A percentile compares a stretch with the other conserved stretches of the same genome.
These are phyloP conservation scores for Mechanitis mazaeus DNA, from an alignment of 2,888 invertebrate species.

Conservation along the genomic window DNA sequence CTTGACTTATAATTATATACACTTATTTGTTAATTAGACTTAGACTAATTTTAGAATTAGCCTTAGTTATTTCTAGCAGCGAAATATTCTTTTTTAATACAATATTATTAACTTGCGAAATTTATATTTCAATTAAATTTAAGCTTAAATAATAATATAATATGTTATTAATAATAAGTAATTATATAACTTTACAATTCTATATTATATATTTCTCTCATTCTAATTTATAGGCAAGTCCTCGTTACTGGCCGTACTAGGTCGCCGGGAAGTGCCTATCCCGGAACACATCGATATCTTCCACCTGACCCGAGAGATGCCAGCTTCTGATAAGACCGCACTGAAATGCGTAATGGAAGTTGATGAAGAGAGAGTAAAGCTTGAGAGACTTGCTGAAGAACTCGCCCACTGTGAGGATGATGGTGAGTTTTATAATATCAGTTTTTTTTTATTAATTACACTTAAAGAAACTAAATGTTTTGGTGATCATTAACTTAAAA, in stretches of 20 bases:
- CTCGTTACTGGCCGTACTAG: constrained; percentile 92
- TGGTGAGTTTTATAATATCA: constrained; percentile 64
- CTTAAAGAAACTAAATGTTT: neutral
- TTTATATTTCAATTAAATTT: too few species aligned
- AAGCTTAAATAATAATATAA: too few species aligned
- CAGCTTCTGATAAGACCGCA: constrained; percentile 97
- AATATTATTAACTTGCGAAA: too few species aligned
- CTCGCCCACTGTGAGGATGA: constrained; percentile 91
- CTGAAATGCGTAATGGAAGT: constrained; percentile 98
- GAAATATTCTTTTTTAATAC: too few species aligned
- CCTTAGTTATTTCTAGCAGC: too few species aligned
- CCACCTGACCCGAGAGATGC: constrained; percentile 97
- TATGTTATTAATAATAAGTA: too few species aligned
- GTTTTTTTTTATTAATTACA: neutral
- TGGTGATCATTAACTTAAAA: too few species aligned
- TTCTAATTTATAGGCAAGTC: constrained; percentile 84
- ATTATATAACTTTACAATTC: too few species aligned
- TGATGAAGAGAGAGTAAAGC: constrained; percentile 91
- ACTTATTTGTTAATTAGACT: too few species aligned
- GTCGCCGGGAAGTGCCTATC: constrained; percentile 95
- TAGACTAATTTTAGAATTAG: too few species aligned
- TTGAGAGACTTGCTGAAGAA: constrained; percentile 95
- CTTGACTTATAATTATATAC: too few species aligned
- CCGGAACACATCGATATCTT: constrained; percentile 98
- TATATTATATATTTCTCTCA: neutral